Base-by-base conservation (phyloP, 2,888 invertebrate genomes). In the Tinea trinotella region DNA sequence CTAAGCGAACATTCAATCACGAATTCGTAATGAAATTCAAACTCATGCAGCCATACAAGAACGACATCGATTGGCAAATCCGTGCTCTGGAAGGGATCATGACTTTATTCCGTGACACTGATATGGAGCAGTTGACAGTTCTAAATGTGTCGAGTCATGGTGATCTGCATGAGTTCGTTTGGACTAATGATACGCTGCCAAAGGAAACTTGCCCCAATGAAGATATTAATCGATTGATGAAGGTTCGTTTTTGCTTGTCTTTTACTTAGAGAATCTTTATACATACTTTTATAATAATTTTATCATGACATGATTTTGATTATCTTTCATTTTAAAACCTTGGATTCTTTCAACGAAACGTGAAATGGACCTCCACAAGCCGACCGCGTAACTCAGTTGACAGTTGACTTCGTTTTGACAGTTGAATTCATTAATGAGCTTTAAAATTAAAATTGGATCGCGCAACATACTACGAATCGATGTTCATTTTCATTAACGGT, bases 171-270 rank as follows among this genome's bases (percentile, higher is more conserved):
- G 90, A 90, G 62, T 94, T 90, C 70, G 92, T 90, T 22, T 95
- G 94, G 94, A 92, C 95, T 13, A 97, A 97, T 67, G 95, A 95
- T 61, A 93, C 94, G 5, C 71, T 97, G 61, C 91, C 94, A 0
- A 91, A 92, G 52, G 90, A 90, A 62, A 89, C 89, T 46, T 97
- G 97, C 62, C 95, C 96, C 0, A 91, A 90, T 62, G 88, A 89
- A 53, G 91, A 93, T 63, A 91, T 97, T 20, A 89, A 90, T 53
- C 79, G 88, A 60, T 74, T 95, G 34, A 89, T 90, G 74, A 88
- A 88, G 81, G 92, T 92, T 66, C 71, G 76, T 68, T 19, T 3
- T n/a, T n/a, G n/a, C n/a, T n/a, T n/a, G n/a, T n/a, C 15, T 6
- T 7, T 30, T 30, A 30, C 9, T n/a, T n/a, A n/a, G n/a, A n/a